Evolutionary conservation across 2,797 vertebrate species (phyloP), one percentile per base, ranked within the genome.

Genomic region (Takifugu rubripes): DNA sequence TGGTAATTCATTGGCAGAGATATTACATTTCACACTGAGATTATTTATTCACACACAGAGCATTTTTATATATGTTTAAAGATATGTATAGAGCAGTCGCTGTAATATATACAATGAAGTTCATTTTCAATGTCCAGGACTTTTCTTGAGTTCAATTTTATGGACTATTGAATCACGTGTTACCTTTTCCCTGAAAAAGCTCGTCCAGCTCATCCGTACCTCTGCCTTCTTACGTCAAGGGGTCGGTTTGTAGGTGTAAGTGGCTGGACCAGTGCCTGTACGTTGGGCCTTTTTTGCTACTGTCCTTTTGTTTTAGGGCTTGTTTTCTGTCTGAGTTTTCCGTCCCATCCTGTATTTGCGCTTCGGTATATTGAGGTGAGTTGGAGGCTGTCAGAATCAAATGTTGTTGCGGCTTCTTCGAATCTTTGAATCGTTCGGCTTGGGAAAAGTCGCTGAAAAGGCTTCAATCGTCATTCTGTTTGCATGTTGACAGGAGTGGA

Each of bases 1-100:
- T 87, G 88, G 87, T 84, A 88, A 85, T 68, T 86, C 72, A 86
- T 85, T 59, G 59, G 82, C 72, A 85, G 71, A 88, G 65, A 85
- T 84, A 84, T 61, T 68, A 66, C 89, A 85, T 87, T 88, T 89
- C 89, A 88, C 82, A 87, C 78, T 71, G 78, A 84, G 82, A 87
- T 92, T 77, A 90, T 92, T 92, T 92, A 90, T 89, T 91, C 89
- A 90, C 84, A 77, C 74, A 67, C 84, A 74, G 68, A 84, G 84
- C 82, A 85, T 92, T 92, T 93, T 90, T 90, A 91, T 91, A 91
- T 92, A 91, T 78, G 84, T 89, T 93, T 92, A 75, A 86, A 80
- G 74, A 85, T 84, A 85, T 91, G 84, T 90, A 89, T 90, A 91
- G 81, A 89, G 68, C 61, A 71, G 61, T 46, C 72, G 84, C 81